phyloP scores from a whole-genome alignment of 2,113 vertebrate genomes.

The Pyxicephalus adspersus region DNA sequence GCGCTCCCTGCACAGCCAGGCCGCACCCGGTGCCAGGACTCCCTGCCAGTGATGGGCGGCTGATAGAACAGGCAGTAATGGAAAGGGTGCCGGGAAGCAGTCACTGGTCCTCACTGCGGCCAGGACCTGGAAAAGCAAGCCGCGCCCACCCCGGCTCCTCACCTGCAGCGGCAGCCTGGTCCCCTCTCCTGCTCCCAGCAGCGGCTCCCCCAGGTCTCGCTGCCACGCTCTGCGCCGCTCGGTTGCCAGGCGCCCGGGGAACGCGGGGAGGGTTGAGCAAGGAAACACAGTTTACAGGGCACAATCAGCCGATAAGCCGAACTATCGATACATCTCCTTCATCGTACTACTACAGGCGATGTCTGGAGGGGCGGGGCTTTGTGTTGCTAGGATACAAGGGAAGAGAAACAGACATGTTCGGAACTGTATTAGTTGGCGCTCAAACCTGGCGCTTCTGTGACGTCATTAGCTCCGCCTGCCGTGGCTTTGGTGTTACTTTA shows the following conservation, averaged over 20 bases:
- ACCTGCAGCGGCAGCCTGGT: not conserved
- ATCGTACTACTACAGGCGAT: not conserved
- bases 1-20: too few relatives aligned
- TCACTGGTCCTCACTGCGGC: not conserved
- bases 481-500: not conserved
- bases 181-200: not conserved
- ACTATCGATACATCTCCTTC: not conserved
- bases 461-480: not conserved
- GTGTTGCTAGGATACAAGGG: constrained; percentile 6
- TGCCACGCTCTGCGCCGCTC: constrained; percentile 41
- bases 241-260: constrained; percentile 50
- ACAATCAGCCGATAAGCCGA: not conserved
- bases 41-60: too few relatives aligned
- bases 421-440: not conserved
- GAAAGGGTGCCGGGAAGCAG: too few relatives aligned
- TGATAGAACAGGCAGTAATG: too few relatives aligned
- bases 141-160: not conserved
- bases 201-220: not conserved
- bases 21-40: too few relatives aligned
- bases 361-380: constrained; percentile 10
- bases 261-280: constrained; percentile 2
- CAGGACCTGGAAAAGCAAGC: not conserved
- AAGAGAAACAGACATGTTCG: not conserved
- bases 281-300: not conserved
- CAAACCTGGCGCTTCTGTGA: constrained; percentile 22